Conservation (phyloP, 2,888 invertebrate genomes). For the Thera britannica region DNA sequence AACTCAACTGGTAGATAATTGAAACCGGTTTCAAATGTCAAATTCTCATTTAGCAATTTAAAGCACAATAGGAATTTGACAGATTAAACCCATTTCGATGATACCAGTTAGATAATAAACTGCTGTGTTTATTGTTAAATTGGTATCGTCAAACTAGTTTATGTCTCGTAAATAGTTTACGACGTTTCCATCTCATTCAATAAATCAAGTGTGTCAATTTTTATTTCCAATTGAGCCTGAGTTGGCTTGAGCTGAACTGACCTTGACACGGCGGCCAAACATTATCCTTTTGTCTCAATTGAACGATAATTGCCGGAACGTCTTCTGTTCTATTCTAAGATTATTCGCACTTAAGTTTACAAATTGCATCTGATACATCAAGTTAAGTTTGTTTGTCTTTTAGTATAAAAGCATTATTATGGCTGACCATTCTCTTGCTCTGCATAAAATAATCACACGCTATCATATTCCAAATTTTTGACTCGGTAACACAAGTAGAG, state of each 20-base stretch:
- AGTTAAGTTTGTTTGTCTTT: background rate
- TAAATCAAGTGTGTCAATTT: conserved; percentile 73
- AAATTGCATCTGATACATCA: conserved; percentile 66
- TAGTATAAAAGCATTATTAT: background rate
- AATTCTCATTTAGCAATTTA: background rate
- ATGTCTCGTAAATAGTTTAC: background rate
- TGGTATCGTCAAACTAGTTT: background rate
- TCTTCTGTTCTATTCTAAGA: conserved; percentile 78
- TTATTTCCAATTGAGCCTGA: conserved; percentile 68
- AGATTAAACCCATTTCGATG: background rate
- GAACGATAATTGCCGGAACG: conserved; percentile 78
- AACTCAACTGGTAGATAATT: background rate
- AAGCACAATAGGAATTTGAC: background rate
- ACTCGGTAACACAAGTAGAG: background rate
- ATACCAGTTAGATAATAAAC: background rate
- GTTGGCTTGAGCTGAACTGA: conserved; percentile 22
- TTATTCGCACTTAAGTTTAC: conserved; percentile 77
- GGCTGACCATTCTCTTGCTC: background rate
- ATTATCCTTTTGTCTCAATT: conserved; percentile 85
- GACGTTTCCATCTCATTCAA: conserved; percentile 35
- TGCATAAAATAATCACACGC: background rate
- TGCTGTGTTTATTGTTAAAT: background rate
- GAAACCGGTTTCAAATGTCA: background rate
- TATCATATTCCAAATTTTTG: too few species aligned
- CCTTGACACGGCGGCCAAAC: conserved; percentile 47